phyloP scores from a whole-genome alignment of 2,113 vertebrate species.

The Echinops telfairi region DNA sequence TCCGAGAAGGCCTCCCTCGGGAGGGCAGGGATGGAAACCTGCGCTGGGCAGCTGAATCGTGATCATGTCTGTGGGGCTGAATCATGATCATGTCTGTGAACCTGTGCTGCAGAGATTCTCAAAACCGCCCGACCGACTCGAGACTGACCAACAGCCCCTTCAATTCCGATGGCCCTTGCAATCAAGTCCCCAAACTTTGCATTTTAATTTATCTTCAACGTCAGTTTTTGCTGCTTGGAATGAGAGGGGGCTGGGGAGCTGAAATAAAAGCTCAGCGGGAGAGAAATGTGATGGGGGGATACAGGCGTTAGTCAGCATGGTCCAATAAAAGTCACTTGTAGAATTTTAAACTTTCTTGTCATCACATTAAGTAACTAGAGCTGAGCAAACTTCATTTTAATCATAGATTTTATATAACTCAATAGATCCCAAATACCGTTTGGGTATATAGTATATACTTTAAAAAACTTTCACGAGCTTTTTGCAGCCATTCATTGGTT shows the following conservation, averaged over 20 bases:
- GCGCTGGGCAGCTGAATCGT: background rate
- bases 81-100: background rate
- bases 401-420: constrained; percentile 31
- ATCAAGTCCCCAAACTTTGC: constrained; percentile 5
- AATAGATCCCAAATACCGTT: background rate
- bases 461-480: background rate
- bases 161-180: background rate
- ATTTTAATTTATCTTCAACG: constrained; percentile 32
- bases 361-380: background rate
- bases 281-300: background rate
- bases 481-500: background rate
- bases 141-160: background rate
- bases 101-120: background rate
- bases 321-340: background rate
- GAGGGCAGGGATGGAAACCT: too few relatives aligned
- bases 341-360: constrained; percentile 23
- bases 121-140: background rate
- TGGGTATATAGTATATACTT: background rate
- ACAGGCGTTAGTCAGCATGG: background rate
- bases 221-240: constrained; percentile 15
- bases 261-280: constrained; percentile 11
- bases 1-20: too few relatives aligned
- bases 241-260: background rate
- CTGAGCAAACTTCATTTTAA: constrained; percentile 23
- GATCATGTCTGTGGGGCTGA: background rate